A percentile compares a stretch with the other conserved stretches of the same genome.
phyloP scores from a whole-genome alignment of 1,140 invertebrate genomes.

The Phymorhynchus buccinoides region DNA sequence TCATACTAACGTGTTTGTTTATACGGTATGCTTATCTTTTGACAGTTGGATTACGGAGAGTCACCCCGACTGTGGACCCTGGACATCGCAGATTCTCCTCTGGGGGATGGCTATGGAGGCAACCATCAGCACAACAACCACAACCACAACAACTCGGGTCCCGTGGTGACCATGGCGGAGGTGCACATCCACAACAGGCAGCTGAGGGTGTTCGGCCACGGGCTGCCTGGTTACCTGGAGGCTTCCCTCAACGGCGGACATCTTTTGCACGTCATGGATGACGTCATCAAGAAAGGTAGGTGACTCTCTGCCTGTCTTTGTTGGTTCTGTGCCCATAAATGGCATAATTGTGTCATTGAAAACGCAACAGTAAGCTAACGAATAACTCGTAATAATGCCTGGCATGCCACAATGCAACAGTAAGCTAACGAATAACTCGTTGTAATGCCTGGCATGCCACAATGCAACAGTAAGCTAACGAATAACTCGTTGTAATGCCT shows the following conservation, averaged over 20 bases:
- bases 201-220: slow-evolving; percentile 68
- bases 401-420: no score
- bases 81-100: slow-evolving; percentile 68
- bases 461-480: no score
- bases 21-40: no score
- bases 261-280: slow-evolving; percentile 64
- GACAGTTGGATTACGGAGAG: slow-evolving; percentile 65
- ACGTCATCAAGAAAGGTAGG: slow-evolving; percentile 62
- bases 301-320: slow-evolving; percentile 4
- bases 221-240: slow-evolving; percentile 66
- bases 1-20: no score
- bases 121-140: slow-evolving; percentile 45
- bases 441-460: no score
- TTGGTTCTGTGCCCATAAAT: background rate
- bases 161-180: slow-evolving; percentile 66
- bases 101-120: slow-evolving; percentile 67
- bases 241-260: slow-evolving; percentile 66
- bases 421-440: no score
- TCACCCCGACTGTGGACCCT: slow-evolving; percentile 69
- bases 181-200: slow-evolving; percentile 68
- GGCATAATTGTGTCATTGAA: no score
- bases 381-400: no score
- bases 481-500: no score
- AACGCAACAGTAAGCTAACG: no score
- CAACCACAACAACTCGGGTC: no score